Percentiles rank a stretch among this genome's conserved stretches.
Conservation (phyloP, 2,797 vertebrate genomes). For the Pterois miles region DNA sequence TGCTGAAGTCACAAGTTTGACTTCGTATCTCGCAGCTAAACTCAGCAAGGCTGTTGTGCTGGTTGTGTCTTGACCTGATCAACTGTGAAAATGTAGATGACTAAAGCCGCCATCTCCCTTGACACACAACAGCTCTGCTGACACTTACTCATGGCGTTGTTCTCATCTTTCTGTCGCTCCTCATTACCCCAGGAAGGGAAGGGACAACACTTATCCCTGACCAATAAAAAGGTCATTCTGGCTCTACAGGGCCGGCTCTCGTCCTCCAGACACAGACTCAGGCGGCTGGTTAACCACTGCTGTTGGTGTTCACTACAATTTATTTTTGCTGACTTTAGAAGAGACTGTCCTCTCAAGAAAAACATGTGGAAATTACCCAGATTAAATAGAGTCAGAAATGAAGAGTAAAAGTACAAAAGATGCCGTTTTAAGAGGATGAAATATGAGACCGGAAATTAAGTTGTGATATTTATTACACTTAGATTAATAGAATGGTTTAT, state of each 20-base stretch:
- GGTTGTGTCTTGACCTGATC: neutral
- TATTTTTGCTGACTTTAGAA: neutral
- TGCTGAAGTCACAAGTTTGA: slow-evolving; percentile 1
- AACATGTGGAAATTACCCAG: neutral
- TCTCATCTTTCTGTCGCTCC: neutral
- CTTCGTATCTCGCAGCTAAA: slow-evolving; percentile 4
- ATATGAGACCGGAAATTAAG: no score
- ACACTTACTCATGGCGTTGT: neutral
- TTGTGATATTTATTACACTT: no score
- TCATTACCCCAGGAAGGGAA: neutral
- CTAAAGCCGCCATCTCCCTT: neutral
- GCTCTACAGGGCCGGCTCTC: neutral
- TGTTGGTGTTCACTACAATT: neutral
- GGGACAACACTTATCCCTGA: neutral
- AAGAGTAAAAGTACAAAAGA: no score
- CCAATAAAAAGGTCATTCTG: neutral
- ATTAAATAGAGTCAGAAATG: no score
- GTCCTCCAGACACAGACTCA: neutral
- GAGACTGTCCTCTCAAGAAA: neutral
- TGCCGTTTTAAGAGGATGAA: no score
- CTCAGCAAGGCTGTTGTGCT: neutral
- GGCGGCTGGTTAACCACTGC: neutral
- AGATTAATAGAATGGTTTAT: no score
- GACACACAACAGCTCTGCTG: neutral
- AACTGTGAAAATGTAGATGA: neutral